Conservation (phyloP, 2,113 vertebrate species). For the Piprites chloris region DNA sequence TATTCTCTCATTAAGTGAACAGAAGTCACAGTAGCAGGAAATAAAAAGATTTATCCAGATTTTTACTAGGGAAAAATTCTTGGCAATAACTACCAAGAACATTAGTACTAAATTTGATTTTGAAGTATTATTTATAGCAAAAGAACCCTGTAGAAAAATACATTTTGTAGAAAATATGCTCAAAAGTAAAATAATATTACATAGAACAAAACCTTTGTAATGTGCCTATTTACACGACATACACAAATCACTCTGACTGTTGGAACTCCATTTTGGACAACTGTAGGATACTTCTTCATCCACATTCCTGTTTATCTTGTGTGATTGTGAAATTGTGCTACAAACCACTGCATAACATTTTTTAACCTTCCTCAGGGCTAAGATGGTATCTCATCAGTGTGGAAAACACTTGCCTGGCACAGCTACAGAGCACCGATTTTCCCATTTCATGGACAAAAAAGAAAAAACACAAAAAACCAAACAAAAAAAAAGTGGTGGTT, state of each 20-base stretch:
- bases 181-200: neutral
- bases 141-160: constrained; percentile 5
- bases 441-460: neutral
- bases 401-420: constrained; percentile 1
- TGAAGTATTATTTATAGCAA: neutral
- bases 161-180: neutral
- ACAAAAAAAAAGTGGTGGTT: neutral
- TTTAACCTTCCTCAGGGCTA: neutral
- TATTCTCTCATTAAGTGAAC: constrained; percentile 38
- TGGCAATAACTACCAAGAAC: neutral
- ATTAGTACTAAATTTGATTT: neutral
- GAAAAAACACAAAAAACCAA: neutral
- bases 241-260: neutral
- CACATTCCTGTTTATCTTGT: neutral
- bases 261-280: neutral
- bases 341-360: neutral
- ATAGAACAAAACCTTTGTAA: neutral
- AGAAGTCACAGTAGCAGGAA: constrained; percentile 14
- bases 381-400: neutral
- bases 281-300: neutral
- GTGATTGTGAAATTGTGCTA: neutral
- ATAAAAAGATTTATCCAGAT: constrained; percentile 19
- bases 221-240: neutral
- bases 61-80: constrained; percentile 17
- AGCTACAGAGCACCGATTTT: neutral